Conservation (phyloP, 1,140 invertebrate genomes). For the Paralvinella palmiformis region DNA sequence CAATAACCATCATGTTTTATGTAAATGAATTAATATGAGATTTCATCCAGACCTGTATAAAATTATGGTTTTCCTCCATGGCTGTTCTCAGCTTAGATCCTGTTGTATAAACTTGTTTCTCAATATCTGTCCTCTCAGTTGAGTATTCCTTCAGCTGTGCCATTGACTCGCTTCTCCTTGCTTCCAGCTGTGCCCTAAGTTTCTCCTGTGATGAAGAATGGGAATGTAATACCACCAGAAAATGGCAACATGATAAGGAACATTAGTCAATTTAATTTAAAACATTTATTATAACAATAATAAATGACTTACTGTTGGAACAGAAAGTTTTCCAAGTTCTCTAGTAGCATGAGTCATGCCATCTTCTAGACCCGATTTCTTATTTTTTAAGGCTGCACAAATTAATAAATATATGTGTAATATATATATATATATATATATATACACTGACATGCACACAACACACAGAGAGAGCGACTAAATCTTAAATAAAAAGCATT, state of each 20-base stretch:
- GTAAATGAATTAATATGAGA: too few species aligned
- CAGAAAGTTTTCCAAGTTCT: constrained; percentile 26
- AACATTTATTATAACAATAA: constrained; percentile 1
- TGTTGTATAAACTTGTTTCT: constrained; percentile 32
- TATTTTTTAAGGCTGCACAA: constrained; percentile 31
- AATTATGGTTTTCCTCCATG: constrained; percentile 38
- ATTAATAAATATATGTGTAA: too few species aligned
- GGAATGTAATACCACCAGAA: not conserved
- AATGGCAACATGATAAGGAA: not conserved
- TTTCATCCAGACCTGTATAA: constrained; percentile 29
- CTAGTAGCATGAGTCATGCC: constrained; percentile 28
- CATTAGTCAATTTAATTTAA: not conserved
- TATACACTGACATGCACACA: too few species aligned
- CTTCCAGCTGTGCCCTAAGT: constrained; percentile 63
- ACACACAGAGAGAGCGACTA: not conserved
- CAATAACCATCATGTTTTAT: too few species aligned
- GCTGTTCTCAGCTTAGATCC: constrained; percentile 48
- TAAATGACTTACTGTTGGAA: constrained; percentile 26
- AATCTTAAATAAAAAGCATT: not conserved
- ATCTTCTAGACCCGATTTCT: constrained; percentile 36
- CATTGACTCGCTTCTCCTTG: constrained; percentile 57
- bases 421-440: too few species aligned
- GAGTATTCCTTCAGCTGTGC: constrained; percentile 56
- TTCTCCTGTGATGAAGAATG: constrained; percentile 40
- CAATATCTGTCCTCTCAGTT: constrained; percentile 29